Percentiles rank a stretch among this genome's conserved stretches.
Evolutionary conservation across 2,113 vertebrate genomes (phyloP).

Genomic region (Onychostruthus taczanowskii): DNA sequence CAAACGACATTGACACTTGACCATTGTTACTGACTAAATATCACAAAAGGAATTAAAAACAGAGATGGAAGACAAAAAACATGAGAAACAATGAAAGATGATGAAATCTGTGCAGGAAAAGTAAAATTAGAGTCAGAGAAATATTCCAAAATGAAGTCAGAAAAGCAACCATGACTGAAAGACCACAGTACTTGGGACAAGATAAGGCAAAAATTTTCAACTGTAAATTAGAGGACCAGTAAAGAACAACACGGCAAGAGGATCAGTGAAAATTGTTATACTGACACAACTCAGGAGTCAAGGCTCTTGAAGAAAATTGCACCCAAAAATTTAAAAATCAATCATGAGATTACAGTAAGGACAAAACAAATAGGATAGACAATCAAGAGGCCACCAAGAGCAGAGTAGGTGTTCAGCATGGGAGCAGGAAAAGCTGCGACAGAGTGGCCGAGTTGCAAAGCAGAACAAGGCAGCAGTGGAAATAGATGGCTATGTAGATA

Average conservation of each 20-base stretch:
- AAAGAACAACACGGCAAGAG: background rate
- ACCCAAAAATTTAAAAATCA: background rate
- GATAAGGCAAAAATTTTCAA: background rate
- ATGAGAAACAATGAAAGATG: background rate
- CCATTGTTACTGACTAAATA: background rate
- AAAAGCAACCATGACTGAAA: background rate
- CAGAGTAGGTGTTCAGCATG: background rate
- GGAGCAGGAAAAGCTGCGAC: background rate
- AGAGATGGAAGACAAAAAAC: background rate
- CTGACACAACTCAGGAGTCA: background rate
- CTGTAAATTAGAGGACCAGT: background rate
- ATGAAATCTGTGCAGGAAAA: background rate
- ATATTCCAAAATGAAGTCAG: background rate
- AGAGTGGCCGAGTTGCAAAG: background rate
- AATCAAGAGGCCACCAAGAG: background rate
- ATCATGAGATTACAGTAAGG: background rate
- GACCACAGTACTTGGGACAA: background rate
- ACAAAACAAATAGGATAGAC: background rate
- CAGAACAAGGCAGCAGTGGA: background rate
- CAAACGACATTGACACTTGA: background rate
- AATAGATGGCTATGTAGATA: background rate
- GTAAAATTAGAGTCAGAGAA: background rate
- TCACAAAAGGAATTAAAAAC: background rate
- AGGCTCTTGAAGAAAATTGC: background rate
- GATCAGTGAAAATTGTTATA: background rate